A percentile compares a stretch with the other conserved stretches of the same genome.
Conservation (phyloP, 2,888 invertebrate species). For the Harpalus rubripes region DNA sequence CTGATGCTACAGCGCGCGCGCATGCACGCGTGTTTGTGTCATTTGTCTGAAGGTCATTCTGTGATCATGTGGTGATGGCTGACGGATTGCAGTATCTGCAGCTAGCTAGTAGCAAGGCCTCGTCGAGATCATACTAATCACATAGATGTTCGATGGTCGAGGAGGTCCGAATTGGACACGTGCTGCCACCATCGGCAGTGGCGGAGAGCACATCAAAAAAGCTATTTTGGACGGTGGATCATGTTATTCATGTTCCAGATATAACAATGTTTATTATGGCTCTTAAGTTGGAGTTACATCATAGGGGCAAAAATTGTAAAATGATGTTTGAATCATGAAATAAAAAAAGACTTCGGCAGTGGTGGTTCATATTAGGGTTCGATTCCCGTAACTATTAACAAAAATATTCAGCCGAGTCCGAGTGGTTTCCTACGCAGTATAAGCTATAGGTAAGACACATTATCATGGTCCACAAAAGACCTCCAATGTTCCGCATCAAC, state of each 20-base stretch:
- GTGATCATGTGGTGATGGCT: conserved; percentile 49
- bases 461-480: too few relatives aligned
- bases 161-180: conserved; percentile 8
- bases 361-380: too few relatives aligned
- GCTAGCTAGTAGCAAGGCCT: conserved; percentile 22
- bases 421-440: too few relatives aligned
- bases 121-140: conserved; percentile 48
- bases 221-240: background rate
- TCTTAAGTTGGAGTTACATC: background rate
- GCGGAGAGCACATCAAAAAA: background rate
- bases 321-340: background rate
- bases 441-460: too few relatives aligned
- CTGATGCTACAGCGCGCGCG: conserved; percentile 3
- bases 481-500: too few relatives aligned
- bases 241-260: background rate
- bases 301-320: background rate
- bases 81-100: conserved; percentile 38
- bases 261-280: conserved; percentile 6
- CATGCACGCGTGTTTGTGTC: conserved; percentile 43
- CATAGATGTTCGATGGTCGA: conserved; percentile 47
- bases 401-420: too few relatives aligned
- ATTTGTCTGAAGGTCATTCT: conserved; percentile 60
- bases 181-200: background rate
- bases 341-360: too few relatives aligned
- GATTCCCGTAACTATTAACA: too few relatives aligned